Evolutionary conservation across 1,140 invertebrate species (phyloP), one percentile per base, ranked within the genome.

Genomic region (Polyergus mexicanus): DNA sequence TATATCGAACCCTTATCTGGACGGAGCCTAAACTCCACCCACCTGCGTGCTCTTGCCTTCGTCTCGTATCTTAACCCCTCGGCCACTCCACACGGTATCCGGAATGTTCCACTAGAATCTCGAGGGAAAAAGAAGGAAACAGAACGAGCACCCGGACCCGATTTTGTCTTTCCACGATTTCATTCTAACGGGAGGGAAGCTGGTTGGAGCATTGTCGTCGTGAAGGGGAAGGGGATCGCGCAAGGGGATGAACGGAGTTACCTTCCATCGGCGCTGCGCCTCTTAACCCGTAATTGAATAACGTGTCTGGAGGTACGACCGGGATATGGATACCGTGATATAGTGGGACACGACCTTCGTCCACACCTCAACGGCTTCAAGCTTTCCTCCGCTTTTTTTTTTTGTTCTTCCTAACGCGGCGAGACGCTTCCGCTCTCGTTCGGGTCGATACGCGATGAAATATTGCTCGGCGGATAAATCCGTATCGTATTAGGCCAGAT

Each of bases 201-300:
- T 19, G 87, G 77, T 81, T 62, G 56, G 68, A 84, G 84, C 84
- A 47, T 44, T 51, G 51, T 51, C 68, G 28, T 63, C 60, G 80
- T 84, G 81, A 81, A 86, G 76, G 80, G n/a, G n/a, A n/a, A n/a
- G n/a, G n/a, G n/a, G n/a, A n/a, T 56, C 71, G 85, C 60, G 74
- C 84, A 85, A 71, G 83, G 87, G 88, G 74, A 85, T 87, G 85
- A 72, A 76, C 74, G 72, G 76, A 87, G 88, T 90, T 90, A 88
- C 87, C 88, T 89, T 91, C 89, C 76, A 83, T 91, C 91, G 86
- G 63, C 80, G 88, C 85, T 92, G 89, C 85, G 87, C 89, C 92
- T 92, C 92, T 93, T 93, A 93, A 88, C 69, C 87, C 86, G 92
- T 93, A 93, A 94, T 93, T 93, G 93, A 93, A 94, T 93, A 93